Evolutionary conservation across 1,140 invertebrate species (phyloP), one percentile per base, ranked within the genome.

Genomic region (Scaptomyza pallida): DNA sequence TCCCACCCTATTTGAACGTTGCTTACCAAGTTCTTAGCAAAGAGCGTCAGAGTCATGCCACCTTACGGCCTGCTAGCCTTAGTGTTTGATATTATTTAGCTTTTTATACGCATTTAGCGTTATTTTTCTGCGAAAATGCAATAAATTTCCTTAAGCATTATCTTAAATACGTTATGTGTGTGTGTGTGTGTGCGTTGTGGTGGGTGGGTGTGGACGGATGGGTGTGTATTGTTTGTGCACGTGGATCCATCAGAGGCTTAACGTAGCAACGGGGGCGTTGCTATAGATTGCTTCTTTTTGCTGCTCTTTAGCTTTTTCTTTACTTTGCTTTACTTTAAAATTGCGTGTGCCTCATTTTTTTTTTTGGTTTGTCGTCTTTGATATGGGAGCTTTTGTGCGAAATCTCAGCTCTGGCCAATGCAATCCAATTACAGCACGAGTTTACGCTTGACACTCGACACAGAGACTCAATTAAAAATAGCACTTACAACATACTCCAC

Each of bases 121-220:
- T 76, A 69, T 75, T 76, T 69, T 61, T 62, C 52, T 72, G 65
- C 37, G 76, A 45, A 69, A 85, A 73, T 76, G 76, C 85, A 85
- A 85, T 85, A 85, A 85, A 85, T 85, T 85, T 85, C 63, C 76
- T 70, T 63, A 62, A 73, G 68, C 73, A 69, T 85, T 85, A 85
- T 85, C 80, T 85, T 63, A 76, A 79, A 83, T 73, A 62, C 64
- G 51, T 57, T 51, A 48, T 16, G 9, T 8, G 40, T 61, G 17
- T 33, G 30, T 26, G 33, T 26, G 17, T 43, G 19, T 50, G 17
- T 37, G 16, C 47, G 52, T 61, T n/a, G 6, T 4, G 1, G 23
- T 5, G 23, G 23, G 6, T 6, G 23, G 23, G 23, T 26, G 23
- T 26, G 23, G 23, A 26, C 6, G 6, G 23, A 6, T 26, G 23